Evolutionary conservation across 2,113 vertebrate species (phyloP), one percentile per base, ranked within the genome.

Genomic region (Lophochroa leadbeateri): DNA sequence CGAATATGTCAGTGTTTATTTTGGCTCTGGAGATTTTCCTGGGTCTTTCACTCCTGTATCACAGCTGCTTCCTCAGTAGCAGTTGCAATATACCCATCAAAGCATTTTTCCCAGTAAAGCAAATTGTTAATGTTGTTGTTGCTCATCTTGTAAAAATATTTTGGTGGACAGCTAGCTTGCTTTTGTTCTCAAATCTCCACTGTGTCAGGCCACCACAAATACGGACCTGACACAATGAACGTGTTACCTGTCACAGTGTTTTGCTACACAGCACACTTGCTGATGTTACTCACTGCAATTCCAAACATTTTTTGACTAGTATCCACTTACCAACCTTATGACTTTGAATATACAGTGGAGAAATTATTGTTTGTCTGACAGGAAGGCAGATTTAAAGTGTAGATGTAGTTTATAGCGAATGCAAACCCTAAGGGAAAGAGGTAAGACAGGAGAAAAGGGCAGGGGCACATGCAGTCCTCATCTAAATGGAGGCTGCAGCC

Each of bases 51-150:
- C 74, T 90, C 55, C n/a, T 72, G 47, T 63, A 17, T 49, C 78
- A 77, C 94, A 97, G 82, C 88, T 95, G 95, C 77, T 94, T 96
- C 95, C 92, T 91, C 70, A 69, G 52, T 57, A 79, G 35, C 53
- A 76, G 47, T 86, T 71, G 33, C 61, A 84, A 31, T 79, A 57
- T 18, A 28, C 39, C 86, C 49, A 79, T 92, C 74, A 87, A 96
- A 96, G 72, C 15, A 6, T 71, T 94, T 93, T 95, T 78, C 27
- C n/a, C 35, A 76, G 65, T 78, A 90, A 87, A 90, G 17, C 53
- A 90, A 97, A 89, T 76, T 78, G 46, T 78, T 95, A 41, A 72
- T 88, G 20, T 81, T 86, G 39, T 15, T 64, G 39, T 78, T 72
- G 41, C 41, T 84, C 69, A 61, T 82, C 78, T 83, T 65, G 41